Conservation (phyloP, 2,797 vertebrate genomes). For the Platyrinchus mystaceus region DNA sequence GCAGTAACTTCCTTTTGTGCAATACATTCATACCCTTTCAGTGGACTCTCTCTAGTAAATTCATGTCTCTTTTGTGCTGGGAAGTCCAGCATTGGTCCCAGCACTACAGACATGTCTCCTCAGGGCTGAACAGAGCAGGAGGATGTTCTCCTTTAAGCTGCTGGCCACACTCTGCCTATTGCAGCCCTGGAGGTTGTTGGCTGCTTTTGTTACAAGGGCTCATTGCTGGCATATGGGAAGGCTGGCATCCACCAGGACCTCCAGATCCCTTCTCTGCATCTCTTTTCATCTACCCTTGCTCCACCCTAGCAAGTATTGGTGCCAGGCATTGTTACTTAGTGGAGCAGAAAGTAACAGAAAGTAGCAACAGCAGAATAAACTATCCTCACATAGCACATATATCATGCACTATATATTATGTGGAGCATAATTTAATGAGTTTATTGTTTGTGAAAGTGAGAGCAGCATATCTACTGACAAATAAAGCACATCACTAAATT, state of each 20-base stretch:
- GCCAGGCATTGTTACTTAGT: neutral
- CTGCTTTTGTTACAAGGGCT: neutral
- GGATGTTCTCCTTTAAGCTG: neutral
- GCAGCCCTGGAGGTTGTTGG: accelerated
- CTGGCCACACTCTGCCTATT: neutral
- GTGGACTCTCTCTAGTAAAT: neutral
- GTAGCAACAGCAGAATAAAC: neutral
- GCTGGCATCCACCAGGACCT: neutral
- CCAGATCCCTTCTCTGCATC: neutral
- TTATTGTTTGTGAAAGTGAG: neutral
- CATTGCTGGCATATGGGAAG: neutral
- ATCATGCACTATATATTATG: too few species aligned
- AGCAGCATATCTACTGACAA: neutral
- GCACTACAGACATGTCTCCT: neutral
- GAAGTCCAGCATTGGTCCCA: neutral
- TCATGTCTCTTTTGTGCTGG: neutral
- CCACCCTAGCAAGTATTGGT: accelerated
- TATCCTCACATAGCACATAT: neutral
- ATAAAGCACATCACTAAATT: neutral
- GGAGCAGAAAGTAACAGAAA: neutral
- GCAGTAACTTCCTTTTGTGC: neutral
- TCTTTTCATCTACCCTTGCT: neutral
- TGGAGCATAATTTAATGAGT: neutral
- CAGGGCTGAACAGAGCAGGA: neutral
- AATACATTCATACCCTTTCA: neutral